A percentile compares a stretch with the other conserved stretches of the same genome.
These are phyloP conservation scores for Cydia amplana DNA, from an alignment of 1,140 invertebrate species.

Conservation along the genomic window DNA sequence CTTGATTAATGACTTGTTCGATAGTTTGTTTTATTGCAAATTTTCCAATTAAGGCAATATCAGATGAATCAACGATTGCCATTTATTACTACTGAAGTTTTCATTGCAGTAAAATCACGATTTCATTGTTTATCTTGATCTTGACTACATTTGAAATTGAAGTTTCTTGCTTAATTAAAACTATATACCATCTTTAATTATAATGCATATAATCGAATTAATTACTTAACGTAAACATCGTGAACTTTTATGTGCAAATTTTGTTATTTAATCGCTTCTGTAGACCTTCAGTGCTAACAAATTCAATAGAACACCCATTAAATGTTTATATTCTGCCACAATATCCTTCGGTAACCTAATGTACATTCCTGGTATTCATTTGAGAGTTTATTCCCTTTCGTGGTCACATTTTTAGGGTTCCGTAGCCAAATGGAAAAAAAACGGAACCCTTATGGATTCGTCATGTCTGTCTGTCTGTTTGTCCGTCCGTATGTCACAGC, in stretches of 20 bases:
- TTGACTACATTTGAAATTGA: background rate
- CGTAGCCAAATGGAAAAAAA: too few relatives aligned
- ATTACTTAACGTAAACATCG: background rate
- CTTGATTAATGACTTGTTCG: background rate
- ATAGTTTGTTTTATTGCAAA: conserved; percentile 35
- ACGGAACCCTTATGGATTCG: too few relatives aligned
- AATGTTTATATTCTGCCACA: background rate
- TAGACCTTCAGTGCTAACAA: conserved; percentile 1
- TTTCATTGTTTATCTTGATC: conserved; percentile 28
- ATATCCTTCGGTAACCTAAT: too few relatives aligned
- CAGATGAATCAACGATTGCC: conserved; percentile 2
- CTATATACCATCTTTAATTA: conserved; percentile 4
- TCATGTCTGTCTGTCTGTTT: too few relatives aligned
- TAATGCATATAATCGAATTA: conserved; percentile 4
- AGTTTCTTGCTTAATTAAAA: conserved; percentile 25
- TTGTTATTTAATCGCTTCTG: conserved; percentile 18
- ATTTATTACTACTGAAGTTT: conserved; percentile 33
- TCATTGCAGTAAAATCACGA: conserved; percentile 32
- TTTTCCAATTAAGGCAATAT: conserved; percentile 26
- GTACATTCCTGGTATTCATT: too few relatives aligned
- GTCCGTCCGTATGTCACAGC: too few relatives aligned
- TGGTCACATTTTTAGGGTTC: too few relatives aligned
- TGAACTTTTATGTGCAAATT: conserved; percentile 14
- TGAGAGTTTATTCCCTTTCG: too few relatives aligned
- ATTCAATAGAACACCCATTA: background rate